Evolutionary conservation across 2,113 vertebrate genomes (phyloP).

Genomic region (Dermatemys mawii): DNA sequence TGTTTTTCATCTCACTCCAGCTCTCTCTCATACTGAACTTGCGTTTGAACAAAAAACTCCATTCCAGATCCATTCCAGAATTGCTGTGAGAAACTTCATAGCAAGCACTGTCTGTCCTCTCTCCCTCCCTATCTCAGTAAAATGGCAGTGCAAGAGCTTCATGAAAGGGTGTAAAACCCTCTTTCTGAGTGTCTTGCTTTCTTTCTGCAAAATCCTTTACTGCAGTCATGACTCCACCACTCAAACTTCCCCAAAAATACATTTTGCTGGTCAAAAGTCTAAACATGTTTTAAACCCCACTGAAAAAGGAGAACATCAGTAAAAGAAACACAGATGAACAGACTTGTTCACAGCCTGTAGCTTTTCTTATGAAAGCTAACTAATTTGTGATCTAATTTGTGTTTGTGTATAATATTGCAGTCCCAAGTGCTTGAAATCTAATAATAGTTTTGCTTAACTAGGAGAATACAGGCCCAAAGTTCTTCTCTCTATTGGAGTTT

Average conservation of each 20-base stretch:
- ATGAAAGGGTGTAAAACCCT: constrained; percentile 18
- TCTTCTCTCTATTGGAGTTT: constrained; percentile 30
- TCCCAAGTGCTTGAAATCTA: constrained; percentile 18
- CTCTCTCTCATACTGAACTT: constrained; percentile 66
- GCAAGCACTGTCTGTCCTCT: constrained; percentile 48
- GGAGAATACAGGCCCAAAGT: constrained; percentile 51
- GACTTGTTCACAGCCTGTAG: not conserved
- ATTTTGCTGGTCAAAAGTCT: constrained; percentile 14
- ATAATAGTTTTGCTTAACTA: constrained; percentile 38
- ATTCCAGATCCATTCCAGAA: constrained; percentile 79
- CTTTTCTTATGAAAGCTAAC: not conserved
- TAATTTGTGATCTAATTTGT: constrained; percentile 2
- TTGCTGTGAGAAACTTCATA: constrained; percentile 75
- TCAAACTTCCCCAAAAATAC: constrained; percentile 50
- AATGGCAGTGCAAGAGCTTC: constrained; percentile 73
- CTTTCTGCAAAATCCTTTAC: not conserved
- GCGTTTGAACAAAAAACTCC: constrained; percentile 74
- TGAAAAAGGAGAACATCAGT: constrained; percentile 21
- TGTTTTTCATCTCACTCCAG: constrained; percentile 56
- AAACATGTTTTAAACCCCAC: not conserved
- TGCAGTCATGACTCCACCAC: constrained; percentile 3
- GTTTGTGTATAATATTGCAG: not conserved
- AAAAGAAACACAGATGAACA: not conserved
- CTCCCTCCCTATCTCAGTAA: constrained; percentile 70
- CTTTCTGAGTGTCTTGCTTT: constrained; percentile 29